Conservation (phyloP, 2,888 invertebrate species). For the Lasioglossum villosulum region DNA sequence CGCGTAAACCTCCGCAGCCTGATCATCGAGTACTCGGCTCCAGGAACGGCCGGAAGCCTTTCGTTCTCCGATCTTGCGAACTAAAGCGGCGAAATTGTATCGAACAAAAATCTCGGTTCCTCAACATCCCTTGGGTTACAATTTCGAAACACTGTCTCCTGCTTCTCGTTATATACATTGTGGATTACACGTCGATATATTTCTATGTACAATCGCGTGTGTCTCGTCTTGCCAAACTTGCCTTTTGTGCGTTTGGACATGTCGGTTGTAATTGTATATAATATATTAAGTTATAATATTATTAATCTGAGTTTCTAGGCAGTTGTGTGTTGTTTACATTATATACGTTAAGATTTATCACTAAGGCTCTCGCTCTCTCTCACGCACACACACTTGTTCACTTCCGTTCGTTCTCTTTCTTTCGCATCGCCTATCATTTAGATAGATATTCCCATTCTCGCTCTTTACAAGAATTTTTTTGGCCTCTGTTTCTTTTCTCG, state of each 20-base stretch:
- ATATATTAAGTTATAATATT: slow-evolving; percentile 77
- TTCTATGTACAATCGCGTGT: slow-evolving; percentile 63
- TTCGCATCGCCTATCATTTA: slow-evolving; percentile 7
- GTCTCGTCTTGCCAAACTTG: slow-evolving; percentile 78
- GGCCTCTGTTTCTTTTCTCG: slow-evolving; percentile 38
- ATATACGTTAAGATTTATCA: slow-evolving; percentile 68
- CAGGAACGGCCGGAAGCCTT: slow-evolving; percentile 35
- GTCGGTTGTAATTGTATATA: slow-evolving; percentile 71
- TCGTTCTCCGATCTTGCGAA: slow-evolving; percentile 29
- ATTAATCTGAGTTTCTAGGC: slow-evolving; percentile 82
- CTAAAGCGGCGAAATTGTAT: slow-evolving; percentile 57
- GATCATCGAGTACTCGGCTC: not conserved
- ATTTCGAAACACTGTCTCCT: slow-evolving; percentile 38
- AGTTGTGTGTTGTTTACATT: slow-evolving; percentile 80
- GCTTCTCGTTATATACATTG: slow-evolving; percentile 47
- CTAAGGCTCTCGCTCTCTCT: slow-evolving; percentile 52
- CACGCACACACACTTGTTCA: slow-evolving; percentile 10
- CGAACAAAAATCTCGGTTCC: slow-evolving; percentile 44
- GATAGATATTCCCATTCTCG: slow-evolving; percentile 25
- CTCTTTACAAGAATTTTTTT: slow-evolving; percentile 39
- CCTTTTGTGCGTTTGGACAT: slow-evolving; percentile 84
- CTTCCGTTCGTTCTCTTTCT: slow-evolving; percentile 3
- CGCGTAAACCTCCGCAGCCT: not conserved
- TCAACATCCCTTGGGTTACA: slow-evolving; percentile 30
- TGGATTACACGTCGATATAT: slow-evolving; percentile 58